phyloP scores from a whole-genome alignment of 1,140 invertebrate genomes.

The Drosophila hydei region DNA sequence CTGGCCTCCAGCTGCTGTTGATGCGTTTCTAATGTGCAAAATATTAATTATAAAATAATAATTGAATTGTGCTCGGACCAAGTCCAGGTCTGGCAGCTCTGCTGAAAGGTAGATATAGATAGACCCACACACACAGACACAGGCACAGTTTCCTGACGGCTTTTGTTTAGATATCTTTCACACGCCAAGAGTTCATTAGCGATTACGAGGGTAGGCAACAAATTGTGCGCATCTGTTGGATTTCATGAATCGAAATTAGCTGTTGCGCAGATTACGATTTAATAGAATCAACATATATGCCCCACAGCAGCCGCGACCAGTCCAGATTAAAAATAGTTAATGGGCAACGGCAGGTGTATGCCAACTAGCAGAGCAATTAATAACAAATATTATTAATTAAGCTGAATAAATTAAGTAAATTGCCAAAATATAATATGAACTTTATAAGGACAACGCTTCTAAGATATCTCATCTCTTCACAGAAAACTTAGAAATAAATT shows the following conservation, averaged over 20 bases:
- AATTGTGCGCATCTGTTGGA: conserved; percentile 56
- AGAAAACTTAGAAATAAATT: too few species aligned
- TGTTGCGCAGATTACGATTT: conserved; percentile 50
- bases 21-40: conserved; percentile 83
- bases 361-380: background rate
- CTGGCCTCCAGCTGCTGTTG: conserved; percentile 61
- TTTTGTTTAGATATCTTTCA: conserved; percentile 37
- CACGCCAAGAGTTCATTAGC: conserved; percentile 76
- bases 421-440: too few species aligned
- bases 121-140: conserved; percentile 2
- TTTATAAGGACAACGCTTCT: too few species aligned
- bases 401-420: background rate
- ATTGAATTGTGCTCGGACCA: conserved; percentile 70
- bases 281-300: conserved; percentile 53
- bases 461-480: too few species aligned
- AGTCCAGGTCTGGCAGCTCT: conserved; percentile 45
- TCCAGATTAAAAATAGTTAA: conserved; percentile 23
- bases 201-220: conserved; percentile 1
- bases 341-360: background rate
- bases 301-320: conserved; percentile 10
- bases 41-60: conserved; percentile 83
- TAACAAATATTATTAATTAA: conserved; percentile 25
- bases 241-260: conserved; percentile 59
- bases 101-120: conserved; percentile 58
- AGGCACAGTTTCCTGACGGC: background rate